These are phyloP conservation scores for Mirza zaza DNA, from an alignment of 2,113 vertebrate species.

Conservation along the genomic window DNA sequence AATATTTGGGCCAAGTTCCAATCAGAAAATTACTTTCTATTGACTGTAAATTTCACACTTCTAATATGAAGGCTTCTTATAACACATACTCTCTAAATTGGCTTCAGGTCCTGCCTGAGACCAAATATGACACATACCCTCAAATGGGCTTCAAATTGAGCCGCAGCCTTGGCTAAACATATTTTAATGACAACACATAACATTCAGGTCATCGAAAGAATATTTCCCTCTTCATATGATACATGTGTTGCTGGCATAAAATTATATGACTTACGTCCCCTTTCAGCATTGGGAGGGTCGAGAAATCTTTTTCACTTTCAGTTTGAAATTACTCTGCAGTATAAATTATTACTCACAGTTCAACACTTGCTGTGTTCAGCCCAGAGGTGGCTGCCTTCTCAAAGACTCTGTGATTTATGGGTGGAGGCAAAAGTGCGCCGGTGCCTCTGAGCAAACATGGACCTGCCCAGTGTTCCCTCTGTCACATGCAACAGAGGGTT, in stretches of 20 bases:
- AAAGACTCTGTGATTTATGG: conserved; percentile 67
- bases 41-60: conserved; percentile 73
- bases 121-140: conserved; percentile 33
- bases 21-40: conserved; percentile 74
- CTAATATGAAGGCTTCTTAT: conserved; percentile 30
- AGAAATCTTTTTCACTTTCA: conserved; percentile 76
- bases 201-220: conserved; percentile 58
- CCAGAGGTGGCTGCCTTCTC: conserved; percentile 73
- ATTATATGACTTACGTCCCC: conserved; percentile 70
- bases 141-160: conserved; percentile 63
- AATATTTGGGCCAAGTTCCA: conserved; percentile 65
- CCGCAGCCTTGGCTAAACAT: conserved; percentile 58
- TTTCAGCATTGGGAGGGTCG: conserved; percentile 63
- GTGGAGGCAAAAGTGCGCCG: conserved; percentile 29
- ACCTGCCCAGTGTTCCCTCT: conserved; percentile 11
- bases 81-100: conserved; percentile 64
- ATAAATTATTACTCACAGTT: conserved; percentile 76
- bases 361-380: conserved; percentile 66
- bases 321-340: conserved; percentile 74
- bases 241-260: conserved; percentile 72
- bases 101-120: conserved; percentile 56
- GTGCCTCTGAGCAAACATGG: conserved; percentile 45
- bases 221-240: conserved; percentile 62
- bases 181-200: conserved; percentile 68
- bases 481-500: conserved; percentile 6